A percentile compares a stretch with the other conserved stretches of the same genome.
phyloP scores from a whole-genome alignment of 2,113 vertebrate genomes.

The Peromyscus leucopus region DNA sequence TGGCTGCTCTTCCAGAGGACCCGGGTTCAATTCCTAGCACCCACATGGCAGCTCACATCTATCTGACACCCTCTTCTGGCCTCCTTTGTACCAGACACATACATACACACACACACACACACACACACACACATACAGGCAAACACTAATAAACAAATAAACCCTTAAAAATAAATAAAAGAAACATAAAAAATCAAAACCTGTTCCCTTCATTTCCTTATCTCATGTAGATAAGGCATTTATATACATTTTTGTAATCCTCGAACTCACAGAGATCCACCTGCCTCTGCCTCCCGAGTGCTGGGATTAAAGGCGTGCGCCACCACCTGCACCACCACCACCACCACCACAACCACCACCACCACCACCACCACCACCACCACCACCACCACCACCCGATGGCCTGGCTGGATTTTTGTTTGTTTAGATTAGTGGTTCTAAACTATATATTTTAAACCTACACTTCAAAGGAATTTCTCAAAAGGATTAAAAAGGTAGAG shows the following conservation, averaged over 20 bases:
- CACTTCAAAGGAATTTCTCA: not conserved
- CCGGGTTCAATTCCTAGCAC: not conserved
- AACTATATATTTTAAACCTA: conserved; percentile 23
- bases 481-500: conserved; percentile 21
- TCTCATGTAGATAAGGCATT: not conserved
- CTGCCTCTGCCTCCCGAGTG: not conserved
- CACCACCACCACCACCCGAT: not conserved
- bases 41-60: not conserved
- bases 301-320: not conserved
- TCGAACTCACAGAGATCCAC: not conserved
- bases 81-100: not conserved
- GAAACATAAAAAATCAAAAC: not conserved
- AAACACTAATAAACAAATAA: not conserved
- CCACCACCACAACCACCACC: too few species aligned
- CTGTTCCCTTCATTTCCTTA: not conserved
- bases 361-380: too few species aligned
- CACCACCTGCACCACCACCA: too few species aligned
- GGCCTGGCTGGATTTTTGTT: not conserved
- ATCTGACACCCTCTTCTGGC: not conserved
- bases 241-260: not conserved
- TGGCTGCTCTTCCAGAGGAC: not conserved
- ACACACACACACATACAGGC: not conserved
- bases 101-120: not conserved
- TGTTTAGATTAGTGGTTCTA: not conserved
- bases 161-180: conserved; percentile 25